Evolutionary conservation across 2,113 vertebrate genomes (phyloP).

Genomic region (Alectura lathami): DNA sequence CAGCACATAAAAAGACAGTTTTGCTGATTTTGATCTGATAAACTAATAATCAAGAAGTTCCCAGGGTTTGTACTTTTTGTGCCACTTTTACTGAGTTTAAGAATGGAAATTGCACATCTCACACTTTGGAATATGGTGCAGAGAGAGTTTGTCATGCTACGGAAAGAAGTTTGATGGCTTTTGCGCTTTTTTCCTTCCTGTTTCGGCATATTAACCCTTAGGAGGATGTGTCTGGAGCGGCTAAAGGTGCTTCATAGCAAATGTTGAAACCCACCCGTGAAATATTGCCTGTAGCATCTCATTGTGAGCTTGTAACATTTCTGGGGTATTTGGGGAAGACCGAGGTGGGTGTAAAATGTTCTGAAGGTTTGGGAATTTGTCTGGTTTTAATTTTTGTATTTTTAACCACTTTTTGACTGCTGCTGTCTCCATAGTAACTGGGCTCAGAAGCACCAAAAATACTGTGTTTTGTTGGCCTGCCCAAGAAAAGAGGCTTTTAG

Average conservation of each 20-base stretch:
- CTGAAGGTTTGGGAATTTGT: background rate
- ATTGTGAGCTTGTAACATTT: background rate
- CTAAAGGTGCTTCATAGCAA: background rate
- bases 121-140: background rate
- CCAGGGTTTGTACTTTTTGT: background rate
- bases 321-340: background rate
- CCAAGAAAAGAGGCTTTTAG: background rate
- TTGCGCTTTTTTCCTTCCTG: background rate
- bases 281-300: background rate
- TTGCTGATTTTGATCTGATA: conserved; percentile 40
- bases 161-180: background rate
- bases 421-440: background rate
- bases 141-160: background rate
- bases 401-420: background rate
- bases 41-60: conserved; percentile 8
- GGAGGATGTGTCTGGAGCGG: background rate
- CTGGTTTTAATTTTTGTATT: background rate
- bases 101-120: conserved; percentile 15
- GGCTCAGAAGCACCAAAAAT: background rate
- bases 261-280: background rate
- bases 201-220: background rate
- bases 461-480: background rate
- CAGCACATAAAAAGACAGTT: conserved; percentile 43
- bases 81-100: conserved; percentile 28
- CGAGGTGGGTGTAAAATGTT: background rate